Evolutionary conservation across 2,888 invertebrate species (phyloP), one percentile per base, ranked within the genome.

Genomic region (Octodonta nipae): DNA sequence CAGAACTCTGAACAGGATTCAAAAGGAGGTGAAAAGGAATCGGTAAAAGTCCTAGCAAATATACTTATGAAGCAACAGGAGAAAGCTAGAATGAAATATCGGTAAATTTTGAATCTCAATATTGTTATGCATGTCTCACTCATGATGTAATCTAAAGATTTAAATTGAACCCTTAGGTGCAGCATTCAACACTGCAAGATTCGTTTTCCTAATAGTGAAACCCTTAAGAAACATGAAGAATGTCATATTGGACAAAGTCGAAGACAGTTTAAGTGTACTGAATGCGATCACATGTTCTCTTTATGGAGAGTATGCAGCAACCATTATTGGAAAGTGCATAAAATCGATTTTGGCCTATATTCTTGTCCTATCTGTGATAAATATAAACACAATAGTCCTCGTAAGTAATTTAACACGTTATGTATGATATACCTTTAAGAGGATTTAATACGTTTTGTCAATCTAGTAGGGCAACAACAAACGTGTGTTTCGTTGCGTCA

Each of bases 321-420:
- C 41, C 83, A 83, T 55, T 58, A 82, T 44, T 80, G 79, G 76
- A 73, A 71, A 43, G 58, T 62, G 3, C 81, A 82, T 55, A 62
- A 68, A 43, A 59, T 76, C 7, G 70, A 73, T 50, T 58, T 71
- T 31, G 75, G 73, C 41, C 50, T 75, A 24, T 56, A 71, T 26
- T 63, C 66, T 14, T 76, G 75, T 44, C 68, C 70, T 1, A 57
- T 68, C 33, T 76, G 76, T 45, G 58, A 61, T 33, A 50, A 54
- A 4, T 73, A 69, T 46, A 73, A 70, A 45, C 67, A 71, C 3
- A 58, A 67, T 27, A 65, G 66, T 2, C 59, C 65, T 24, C 56
- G 66, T 65, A 47, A 49, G 38, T 32, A 33, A 7, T n/a, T n/a
- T n/a, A n/a, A n/a, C n/a, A n/a, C n/a, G n/a, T n/a, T n/a, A n/a